Base-by-base conservation (phyloP, 1,140 invertebrate genomes). In the Heliconius eleuchia region DNA sequence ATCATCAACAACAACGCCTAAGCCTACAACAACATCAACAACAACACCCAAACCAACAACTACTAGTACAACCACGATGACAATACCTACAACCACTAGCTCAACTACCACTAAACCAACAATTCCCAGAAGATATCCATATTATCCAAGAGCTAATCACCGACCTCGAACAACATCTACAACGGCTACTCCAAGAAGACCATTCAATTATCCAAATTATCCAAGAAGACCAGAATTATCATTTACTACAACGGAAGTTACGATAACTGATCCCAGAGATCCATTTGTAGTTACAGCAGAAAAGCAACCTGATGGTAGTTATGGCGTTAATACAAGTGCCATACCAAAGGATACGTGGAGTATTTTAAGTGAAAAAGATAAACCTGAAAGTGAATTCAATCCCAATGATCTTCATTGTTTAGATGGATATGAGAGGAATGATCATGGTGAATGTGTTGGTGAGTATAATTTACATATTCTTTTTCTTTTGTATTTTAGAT, bases 361-460 rank as follows among this genome's bases (percentile, higher is more conserved):
- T 4, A 88, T 90, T 82, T 87, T 91, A 1, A 86, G 88, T 27
- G 89, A 84, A 18, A 86, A 66, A 11, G 87, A 90, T 18, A 84
- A 83, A 46, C 81, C 84, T 7, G 85, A 66, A 60, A n/a, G 86
- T 37, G 83, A 86, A 37, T 89, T 92, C 71, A 82, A 91, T 82
- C 81, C 84, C 8, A 86, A 87, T 57, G 71, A 87, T 8, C 72
- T 92, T 23, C 87, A 91, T 76, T 94, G 92, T 80, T 80, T 94
- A 71, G 81, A 89, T 80, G 92, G 92, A 74, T 94, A 87, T 39
- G 91, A 92, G 73, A 91, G 86, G 73, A 88, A 92, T 66, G 85
- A 82, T n/a, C 78, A 71, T 52, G 91, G 91, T 27, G 86, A 92
- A 73, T 94, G 92, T 83, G 87, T 92, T 76, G 92, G 92, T 94